Evolutionary conservation across 1,140 invertebrate species (phyloP), one percentile per base, ranked within the genome.

Genomic region (Aphelenchoides fujianensis): DNA sequence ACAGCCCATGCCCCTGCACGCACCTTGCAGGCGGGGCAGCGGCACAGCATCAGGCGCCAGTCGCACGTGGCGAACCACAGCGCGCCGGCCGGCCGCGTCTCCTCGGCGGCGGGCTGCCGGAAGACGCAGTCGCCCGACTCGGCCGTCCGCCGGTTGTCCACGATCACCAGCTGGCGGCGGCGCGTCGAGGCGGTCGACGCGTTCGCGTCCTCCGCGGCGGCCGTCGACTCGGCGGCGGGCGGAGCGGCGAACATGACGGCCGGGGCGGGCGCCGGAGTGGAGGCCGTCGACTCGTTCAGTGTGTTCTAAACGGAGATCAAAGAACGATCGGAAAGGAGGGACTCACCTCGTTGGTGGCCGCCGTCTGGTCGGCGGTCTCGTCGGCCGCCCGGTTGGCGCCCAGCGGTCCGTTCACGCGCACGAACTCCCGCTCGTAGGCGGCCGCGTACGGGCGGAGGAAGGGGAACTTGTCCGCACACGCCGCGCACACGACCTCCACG

Each of bases 21-120:
- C 31, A 79, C 77, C 74, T 62, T 35, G 66, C 77, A 79, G 12
- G 74, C 31, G 3, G 36, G 12, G 52, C 77, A 79, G n/a, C 55
- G 34, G 34, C 77, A 79, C 0, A 79, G 34, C 28, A 41, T 19
- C 9, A 61, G 34, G 32, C 78, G 70, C 78, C 78, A 79, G n/a
- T 64, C 61, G 19, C 23, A 2, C 2, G 2, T 53, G 3, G 3
- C 5, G 30, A 64, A 64, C 5, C 5, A 7, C 27, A 59, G 55
- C 5, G 62, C 5, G 3, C 9, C 3, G 5, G 5, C 3, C 3
- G 62, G 19, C 59, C 3, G 5, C 35, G 5, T 3, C 7, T 64
- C 31, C 30, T 34, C 3, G 36, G 67, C 34, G 48, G 53, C 62
- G 37, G 77, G 32, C 27, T 28, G 31, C 16, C 68, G 32, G n/a